These are phyloP conservation scores for Trypoxylon attenuatum DNA, from an alignment of 2,888 invertebrate species.

Conservation along the genomic window DNA sequence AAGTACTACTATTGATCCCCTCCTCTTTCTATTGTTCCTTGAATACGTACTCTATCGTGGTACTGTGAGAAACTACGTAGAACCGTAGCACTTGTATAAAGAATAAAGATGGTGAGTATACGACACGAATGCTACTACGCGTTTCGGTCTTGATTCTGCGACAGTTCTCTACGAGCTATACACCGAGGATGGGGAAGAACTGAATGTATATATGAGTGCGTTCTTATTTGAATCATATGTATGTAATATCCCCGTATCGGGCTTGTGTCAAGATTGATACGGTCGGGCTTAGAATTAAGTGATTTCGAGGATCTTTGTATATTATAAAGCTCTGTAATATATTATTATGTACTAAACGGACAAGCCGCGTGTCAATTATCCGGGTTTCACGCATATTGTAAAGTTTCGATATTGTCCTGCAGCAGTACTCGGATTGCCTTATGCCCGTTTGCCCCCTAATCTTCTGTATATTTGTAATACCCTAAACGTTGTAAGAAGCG, in stretches of 20 bases:
- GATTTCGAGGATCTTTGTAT: neutral
- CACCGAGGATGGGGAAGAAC: no score
- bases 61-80: no score
- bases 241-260: no score
- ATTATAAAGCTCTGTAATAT: neutral
- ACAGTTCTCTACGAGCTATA: no score
- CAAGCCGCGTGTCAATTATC: neutral
- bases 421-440: neutral
- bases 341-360: slow-evolving; percentile 1
- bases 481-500: neutral
- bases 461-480: neutral
- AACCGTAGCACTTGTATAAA: no score
- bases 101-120: no score
- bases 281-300: neutral
- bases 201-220: no score
- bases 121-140: no score
- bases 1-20: neutral
- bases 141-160: no score
- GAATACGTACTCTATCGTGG: neutral
- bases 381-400: neutral
- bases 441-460: neutral
- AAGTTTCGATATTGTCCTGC: neutral
- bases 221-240: no score
- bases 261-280: neutral
- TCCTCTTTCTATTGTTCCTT: neutral